phyloP scores from a whole-genome alignment of 2,797 vertebrate genomes.

The Buceros bicornis region DNA sequence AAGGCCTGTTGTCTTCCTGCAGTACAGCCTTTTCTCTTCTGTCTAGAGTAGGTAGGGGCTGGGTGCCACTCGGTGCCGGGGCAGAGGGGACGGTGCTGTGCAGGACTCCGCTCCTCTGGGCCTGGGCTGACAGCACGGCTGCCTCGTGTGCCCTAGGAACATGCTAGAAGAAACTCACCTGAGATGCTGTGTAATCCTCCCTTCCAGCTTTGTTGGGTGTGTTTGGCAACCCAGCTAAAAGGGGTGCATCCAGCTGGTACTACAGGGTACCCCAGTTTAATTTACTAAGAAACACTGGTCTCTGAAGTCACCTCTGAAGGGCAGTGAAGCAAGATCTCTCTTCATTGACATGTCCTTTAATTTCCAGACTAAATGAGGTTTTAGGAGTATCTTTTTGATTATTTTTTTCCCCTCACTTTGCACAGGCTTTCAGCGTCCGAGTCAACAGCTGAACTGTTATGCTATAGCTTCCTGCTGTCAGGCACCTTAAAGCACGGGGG shows the following conservation, averaged over 20 bases:
- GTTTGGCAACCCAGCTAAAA: background rate
- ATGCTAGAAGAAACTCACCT: background rate
- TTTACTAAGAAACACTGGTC: background rate
- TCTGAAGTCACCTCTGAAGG: background rate
- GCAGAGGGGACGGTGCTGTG: background rate
- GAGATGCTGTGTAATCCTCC: background rate
- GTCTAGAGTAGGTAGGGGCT: background rate
- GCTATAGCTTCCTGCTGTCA: background rate
- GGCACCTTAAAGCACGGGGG: background rate
- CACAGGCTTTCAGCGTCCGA: background rate
- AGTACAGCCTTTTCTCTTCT: background rate
- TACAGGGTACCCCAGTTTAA: background rate
- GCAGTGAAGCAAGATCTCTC: background rate
- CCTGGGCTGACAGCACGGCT: background rate
- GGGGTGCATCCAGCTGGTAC: background rate
- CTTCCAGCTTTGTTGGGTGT: background rate
- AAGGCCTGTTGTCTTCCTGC: background rate
- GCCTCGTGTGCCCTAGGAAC: background rate
- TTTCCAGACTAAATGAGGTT: background rate
- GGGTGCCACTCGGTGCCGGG: rapidly evolving
- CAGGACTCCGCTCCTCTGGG: slow-evolving; percentile 1
- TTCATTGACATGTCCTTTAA: background rate
- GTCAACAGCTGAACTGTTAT: background rate
- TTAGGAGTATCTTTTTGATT: background rate
- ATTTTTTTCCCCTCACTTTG: background rate